Evolutionary conservation across 30 jellyfish, hydroid and myxozoan genomes (phyloP), one percentile per base, ranked within the genome.

Genomic region (Pseudorhiza aurosa): DNA sequence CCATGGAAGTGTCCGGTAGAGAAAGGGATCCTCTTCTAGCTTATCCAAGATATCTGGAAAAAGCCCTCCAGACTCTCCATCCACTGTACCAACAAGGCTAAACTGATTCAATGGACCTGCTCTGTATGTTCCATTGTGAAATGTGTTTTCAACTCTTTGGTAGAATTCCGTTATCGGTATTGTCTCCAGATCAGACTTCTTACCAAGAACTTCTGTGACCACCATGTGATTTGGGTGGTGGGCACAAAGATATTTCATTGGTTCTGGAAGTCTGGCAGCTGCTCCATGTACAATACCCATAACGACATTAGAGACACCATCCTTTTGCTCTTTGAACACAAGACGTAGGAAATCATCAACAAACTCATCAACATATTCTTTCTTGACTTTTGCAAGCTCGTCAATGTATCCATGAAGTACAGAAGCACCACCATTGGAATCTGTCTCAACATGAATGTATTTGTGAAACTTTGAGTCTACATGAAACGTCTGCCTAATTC

Each of bases 271-370:
- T 39, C 77, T 65, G 6, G 76, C 83, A 0, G 95, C 98, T 18
- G 98, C 98, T 15, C 95, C 91, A 86, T 92, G 98, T 8, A 92
- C 97, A 56, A 92, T 92, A 25, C 98, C 98, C 96, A 92, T 92
- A 2, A 85, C 96, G 58, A 46, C 82, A 78, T 92, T 88, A 7
- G 96, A 78, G 45, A 68, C 81, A 35, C 97, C 97, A 37, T 81
- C 96, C 10, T 53, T 65, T 50, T 73, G 67, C 37, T 92, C 98
- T 32, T 83, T 37, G 62, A 85, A 92, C 21, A 86, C 83, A 36
- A 82, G 80, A 28, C 85, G 59, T 53, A 92, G 69, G 58, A 92
- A 92, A 43, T 92, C 98, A 46, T 81, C 76, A 26, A 94, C 97
- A 92, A 92, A 92, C 43, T 86, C 96, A 39, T 92, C 88, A 33